Evolutionary conservation across 2,888 invertebrate genomes (phyloP).

Genomic region (Perizoma flavofasciatum): DNA sequence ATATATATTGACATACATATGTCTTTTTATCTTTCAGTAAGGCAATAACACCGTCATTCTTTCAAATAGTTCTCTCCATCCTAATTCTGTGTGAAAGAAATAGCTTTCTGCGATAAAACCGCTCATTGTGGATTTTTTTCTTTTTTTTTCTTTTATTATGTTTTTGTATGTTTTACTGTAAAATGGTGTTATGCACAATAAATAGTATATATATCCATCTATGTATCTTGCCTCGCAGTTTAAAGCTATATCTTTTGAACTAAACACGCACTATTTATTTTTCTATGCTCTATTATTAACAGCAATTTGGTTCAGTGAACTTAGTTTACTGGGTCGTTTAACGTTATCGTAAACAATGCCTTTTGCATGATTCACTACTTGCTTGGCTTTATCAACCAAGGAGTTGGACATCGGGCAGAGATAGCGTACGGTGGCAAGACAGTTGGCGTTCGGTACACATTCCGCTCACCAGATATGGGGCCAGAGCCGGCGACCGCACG

Average conservation of each 20-base stretch:
- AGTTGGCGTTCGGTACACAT: constrained; percentile 77
- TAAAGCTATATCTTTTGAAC: not conserved
- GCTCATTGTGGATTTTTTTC: too few relatives aligned
- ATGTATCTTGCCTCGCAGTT: too few relatives aligned
- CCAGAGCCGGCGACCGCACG: constrained; percentile 59
- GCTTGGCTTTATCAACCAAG: constrained; percentile 30
- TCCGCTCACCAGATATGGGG: constrained; percentile 73
- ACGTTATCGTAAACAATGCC: constrained; percentile 23
- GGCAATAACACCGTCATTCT: too few relatives aligned
- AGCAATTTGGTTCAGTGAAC: constrained; percentile 28
- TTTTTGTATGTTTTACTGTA: too few relatives aligned
- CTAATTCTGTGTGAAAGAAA: too few relatives aligned
- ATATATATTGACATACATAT: too few relatives aligned
- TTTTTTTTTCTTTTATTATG: too few relatives aligned
- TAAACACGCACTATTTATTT: constrained; percentile 5
- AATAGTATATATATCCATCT: too few relatives aligned
- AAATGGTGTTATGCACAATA: too few relatives aligned
- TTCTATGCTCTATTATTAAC: constrained; percentile 7
- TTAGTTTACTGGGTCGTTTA: constrained; percentile 21
- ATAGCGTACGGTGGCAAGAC: constrained; percentile 54
- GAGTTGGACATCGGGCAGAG: constrained; percentile 33
- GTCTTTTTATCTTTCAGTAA: too few relatives aligned
- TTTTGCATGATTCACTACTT: constrained; percentile 35
- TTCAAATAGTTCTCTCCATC: too few relatives aligned
- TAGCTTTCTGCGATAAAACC: too few relatives aligned